Percentiles rank a stretch among this genome's conserved stretches.
These are phyloP conservation scores for Onthophagus taurus DNA, from an alignment of 1,140 invertebrate species.

Conservation along the genomic window DNA sequence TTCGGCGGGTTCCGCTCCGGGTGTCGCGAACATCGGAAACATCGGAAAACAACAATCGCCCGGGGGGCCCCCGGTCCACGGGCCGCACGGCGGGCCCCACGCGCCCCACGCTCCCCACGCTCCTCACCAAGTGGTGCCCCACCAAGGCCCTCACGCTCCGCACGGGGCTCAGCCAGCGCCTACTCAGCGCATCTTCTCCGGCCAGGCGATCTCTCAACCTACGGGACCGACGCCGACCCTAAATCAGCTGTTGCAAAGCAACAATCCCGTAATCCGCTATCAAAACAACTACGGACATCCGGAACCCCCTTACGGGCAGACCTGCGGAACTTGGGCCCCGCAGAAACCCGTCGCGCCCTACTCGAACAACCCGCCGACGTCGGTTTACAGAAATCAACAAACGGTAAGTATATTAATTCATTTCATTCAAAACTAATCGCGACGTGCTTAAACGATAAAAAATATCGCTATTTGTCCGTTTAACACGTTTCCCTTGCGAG, in stretches of 20 bases:
- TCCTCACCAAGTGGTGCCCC: conserved; percentile 3
- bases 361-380: conserved; percentile 19
- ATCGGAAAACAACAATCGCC: conserved; percentile 10
- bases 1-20: too few species aligned
- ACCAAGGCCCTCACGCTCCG: conserved; percentile 25
- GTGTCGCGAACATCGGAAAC: too few species aligned
- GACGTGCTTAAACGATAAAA: conserved; percentile 11
- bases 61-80: conserved; percentile 1
- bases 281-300: conserved; percentile 33
- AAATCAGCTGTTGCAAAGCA: conserved; percentile 58
- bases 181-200: conserved; percentile 51
- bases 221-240: conserved; percentile 83
- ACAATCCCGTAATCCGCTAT: conserved; percentile 32
- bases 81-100: conserved; percentile 27
- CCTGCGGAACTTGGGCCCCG: conserved; percentile 29
- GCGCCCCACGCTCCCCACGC: conserved; percentile 25
- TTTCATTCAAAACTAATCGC: background rate
- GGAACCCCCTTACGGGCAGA: conserved; percentile 33
- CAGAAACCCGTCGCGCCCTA: conserved; percentile 28
- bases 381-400: conserved; percentile 32
- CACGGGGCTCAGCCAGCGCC: conserved; percentile 24
- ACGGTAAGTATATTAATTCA: conserved; percentile 26
- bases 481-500: background rate
- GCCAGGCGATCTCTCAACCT: conserved; percentile 60
- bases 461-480: background rate